Base-by-base conservation (phyloP, 2,888 invertebrate genomes). In the Dermolepida albohirtum region DNA sequence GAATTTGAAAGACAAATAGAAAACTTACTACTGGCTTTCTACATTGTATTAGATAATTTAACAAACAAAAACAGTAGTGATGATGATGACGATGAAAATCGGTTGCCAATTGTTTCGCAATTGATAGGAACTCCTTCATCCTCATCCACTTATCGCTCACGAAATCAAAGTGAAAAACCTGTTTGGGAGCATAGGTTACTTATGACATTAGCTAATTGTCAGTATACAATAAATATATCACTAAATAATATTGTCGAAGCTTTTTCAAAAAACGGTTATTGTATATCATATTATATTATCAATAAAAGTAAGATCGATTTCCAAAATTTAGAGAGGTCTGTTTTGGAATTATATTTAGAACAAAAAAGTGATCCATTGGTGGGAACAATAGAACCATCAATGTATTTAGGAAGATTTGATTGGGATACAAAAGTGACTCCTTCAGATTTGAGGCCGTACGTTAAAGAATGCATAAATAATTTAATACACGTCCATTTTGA, bases 381-480 rank as follows among this genome's bases (percentile, higher is more conserved):
- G 22, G 97, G 96, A n/a, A 94, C 94, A 5, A 96, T 98, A 72
- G 97, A 98, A 83, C 95, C 95, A 5, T 95, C 95, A 71, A 97
- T 98, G 96, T 97, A 97, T 83, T 87, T 94, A 78, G 96, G 96
- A 0, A 87, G 91, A 67, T 94, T 96, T 79, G 93, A 93, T 78
- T 94, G 96, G 90, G 91, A 92, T 76, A 89, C 90, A 0, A 91
- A 92, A 74, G 87, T 89, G 57, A 87, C 90, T 55, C 91, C 93
- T 0, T 89, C 88, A 5, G 94, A 94, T 79, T 88, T 96, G 10
- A 85, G 93, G 59, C 94, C 94, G 0, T 98, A 97, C 78, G 92
- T 95, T 22, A 96, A 94, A 81, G 94, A 94, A 83, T 93, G 93
- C 73, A 89, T 94, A 59, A 92, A 92, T 73, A 94, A 94, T 82